phyloP scores from a whole-genome alignment of 2,888 invertebrate species.

The Platycheirus albimanus region DNA sequence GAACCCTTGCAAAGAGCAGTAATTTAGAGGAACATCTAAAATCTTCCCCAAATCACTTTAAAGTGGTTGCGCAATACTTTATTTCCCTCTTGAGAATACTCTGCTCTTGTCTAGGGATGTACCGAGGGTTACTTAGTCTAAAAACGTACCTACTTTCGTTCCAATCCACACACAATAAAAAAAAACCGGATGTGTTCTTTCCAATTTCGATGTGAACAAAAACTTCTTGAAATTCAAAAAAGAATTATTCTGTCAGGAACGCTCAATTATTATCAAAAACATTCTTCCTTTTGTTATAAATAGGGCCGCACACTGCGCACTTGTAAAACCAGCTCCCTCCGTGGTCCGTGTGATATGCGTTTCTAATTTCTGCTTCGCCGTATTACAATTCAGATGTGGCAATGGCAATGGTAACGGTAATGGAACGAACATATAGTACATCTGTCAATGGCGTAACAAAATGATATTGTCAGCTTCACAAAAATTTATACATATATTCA shows the following conservation, averaged over 20 bases:
- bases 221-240: conserved; percentile 4
- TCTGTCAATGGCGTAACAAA: too few species aligned
- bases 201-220: conserved; percentile 10
- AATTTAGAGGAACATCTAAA: too few species aligned
- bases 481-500: too few species aligned
- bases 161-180: too few species aligned
- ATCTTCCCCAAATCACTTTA: too few species aligned
- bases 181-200: conserved; percentile 30
- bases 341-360: neutral
- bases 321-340: conserved; percentile 27
- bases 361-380: conserved; percentile 13
- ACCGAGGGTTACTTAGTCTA: neutral
- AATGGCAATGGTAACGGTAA: too few species aligned
- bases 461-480: too few species aligned
- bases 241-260: neutral
- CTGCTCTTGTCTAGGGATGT: conserved; percentile 12
- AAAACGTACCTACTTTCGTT: neutral
- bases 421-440: too few species aligned
- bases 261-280: conserved; percentile 20
- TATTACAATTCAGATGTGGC: too few species aligned
- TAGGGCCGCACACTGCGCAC: conserved; percentile 17
- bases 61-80: neutral
- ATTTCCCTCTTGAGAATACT: conserved; percentile 15
- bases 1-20: too few species aligned
- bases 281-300: conserved; percentile 21